A percentile compares a stretch with the other conserved stretches of the same genome.
These are phyloP conservation scores for Patella caerulea DNA, from an alignment of 2,888 invertebrate genomes.

Conservation along the genomic window DNA sequence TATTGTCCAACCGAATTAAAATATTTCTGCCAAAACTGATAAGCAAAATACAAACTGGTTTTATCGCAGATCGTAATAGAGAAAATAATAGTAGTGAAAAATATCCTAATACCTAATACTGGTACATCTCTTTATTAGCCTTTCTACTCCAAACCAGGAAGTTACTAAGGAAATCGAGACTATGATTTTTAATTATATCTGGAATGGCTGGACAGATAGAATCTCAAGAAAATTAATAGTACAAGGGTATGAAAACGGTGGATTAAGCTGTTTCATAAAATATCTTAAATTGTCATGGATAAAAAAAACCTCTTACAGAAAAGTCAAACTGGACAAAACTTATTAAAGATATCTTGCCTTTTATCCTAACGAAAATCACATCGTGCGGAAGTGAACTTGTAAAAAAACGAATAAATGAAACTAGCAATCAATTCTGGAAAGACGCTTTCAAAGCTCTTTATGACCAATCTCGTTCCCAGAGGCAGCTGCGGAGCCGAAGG, in stretches of 20 bases:
- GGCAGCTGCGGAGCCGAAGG: too few relatives aligned
- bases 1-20: too few relatives aligned
- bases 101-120: constrained; percentile 13
- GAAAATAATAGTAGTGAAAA: constrained; percentile 22
- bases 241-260: constrained; percentile 17
- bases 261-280: constrained; percentile 20
- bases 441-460: too few relatives aligned
- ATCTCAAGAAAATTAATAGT: constrained; percentile 16
- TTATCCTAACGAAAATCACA: too few relatives aligned
- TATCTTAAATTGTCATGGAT: constrained; percentile 22
- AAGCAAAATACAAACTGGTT: too few relatives aligned
- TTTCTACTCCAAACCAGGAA: constrained; percentile 17
- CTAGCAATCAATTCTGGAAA: not conserved
- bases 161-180: constrained; percentile 1
- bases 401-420: too few relatives aligned
- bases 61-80: constrained; percentile 2
- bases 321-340: constrained; percentile 4
- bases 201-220: constrained; percentile 22
- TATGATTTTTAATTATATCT: constrained; percentile 21
- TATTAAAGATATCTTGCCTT: too few relatives aligned
- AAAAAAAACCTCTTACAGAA: constrained; percentile 8
- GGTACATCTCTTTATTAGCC: constrained; percentile 22
- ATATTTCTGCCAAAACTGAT: too few relatives aligned
- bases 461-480: too few relatives aligned
- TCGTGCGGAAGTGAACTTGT: too few relatives aligned